Base-by-base conservation (phyloP, 30 jellyfish, hydroid and myxozoan species). In the Catostylus mosaicus region DNA sequence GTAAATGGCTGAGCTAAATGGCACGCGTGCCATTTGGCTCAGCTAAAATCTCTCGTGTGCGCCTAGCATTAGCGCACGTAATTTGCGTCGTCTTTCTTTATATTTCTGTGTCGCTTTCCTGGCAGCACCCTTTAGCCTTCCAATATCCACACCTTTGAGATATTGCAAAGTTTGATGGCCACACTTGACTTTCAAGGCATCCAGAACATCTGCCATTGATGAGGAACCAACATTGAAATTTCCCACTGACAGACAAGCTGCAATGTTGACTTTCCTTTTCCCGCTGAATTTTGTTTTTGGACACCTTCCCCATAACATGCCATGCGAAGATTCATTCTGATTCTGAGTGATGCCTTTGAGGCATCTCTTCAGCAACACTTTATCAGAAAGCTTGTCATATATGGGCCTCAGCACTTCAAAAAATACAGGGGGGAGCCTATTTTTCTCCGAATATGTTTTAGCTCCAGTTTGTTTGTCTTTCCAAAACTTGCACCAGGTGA, bases 401-500 rank as follows among this genome's bases (percentile, higher is more conserved):
- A 79, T 9, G 12, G 89, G 84, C 27, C 22, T 35, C 47, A 78
- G 31, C 72, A 7, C 48, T 10, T n/a, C 29, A n/a, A 6, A 16
- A 40, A 62, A 62, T 5, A 79, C 85, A 26, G 31, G 1, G 0
- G 85, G 90, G 16, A 79, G 54, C 61, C 90, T 63, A n/a, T 79
- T 62, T 40, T 45, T 65, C 4, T 40, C 50, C 10, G 27, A 18
- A 47, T 79, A 79, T 1, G 27, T 32, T 3, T 32, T 29, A 0
- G 82, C 65, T 11, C 66, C 67, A 1, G 31, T 52, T 19, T n/a
- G 43, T n/a, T 47, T 51, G 56, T 73, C 85, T 33, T 73, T 73
- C 85, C 85, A 47, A 61, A 52, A 77, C 27, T 77, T 77, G 66
- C 88, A 77, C 78, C 88, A 77, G 26, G 80, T 1, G 14, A 29